Conservation (phyloP, 2,888 invertebrate species). For the Aspidiotus destructor region DNA sequence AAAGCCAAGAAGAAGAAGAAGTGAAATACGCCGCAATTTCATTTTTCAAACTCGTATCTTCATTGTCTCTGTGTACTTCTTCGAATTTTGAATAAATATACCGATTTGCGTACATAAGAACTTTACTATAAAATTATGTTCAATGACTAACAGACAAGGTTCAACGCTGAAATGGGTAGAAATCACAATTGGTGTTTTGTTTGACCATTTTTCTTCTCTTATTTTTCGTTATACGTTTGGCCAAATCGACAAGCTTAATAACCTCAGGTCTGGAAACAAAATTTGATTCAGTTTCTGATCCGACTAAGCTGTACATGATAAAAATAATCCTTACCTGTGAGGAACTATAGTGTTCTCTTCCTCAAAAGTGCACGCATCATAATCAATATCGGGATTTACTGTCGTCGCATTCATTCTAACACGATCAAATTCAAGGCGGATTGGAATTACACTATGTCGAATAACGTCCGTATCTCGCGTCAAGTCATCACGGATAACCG, state of each 20-base stretch:
- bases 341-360: conserved; percentile 25
- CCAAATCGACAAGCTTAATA: conserved; percentile 5
- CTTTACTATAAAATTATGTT: background rate
- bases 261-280: conserved; percentile 19
- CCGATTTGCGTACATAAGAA: background rate
- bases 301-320: background rate
- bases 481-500: conserved; percentile 5
- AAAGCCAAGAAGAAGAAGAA: conserved; percentile 73
- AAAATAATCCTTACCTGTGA: conserved; percentile 5
- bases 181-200: conserved; percentile 6
- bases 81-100: background rate
- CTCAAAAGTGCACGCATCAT: conserved; percentile 21
- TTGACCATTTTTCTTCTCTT: background rate
- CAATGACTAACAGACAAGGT: background rate
- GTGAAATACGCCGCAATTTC: background rate
- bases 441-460: background rate
- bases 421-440: no score
- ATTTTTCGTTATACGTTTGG: background rate
- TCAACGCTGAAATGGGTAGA: conserved; percentile 18
- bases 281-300: background rate
- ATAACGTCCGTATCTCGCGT: conserved; percentile 11
- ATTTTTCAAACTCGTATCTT: background rate
- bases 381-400: background rate
- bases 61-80: background rate
- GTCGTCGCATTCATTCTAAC: background rate